These are phyloP conservation scores for Charina bottae DNA, from an alignment of 2,113 vertebrate species.

Conservation along the genomic window DNA sequence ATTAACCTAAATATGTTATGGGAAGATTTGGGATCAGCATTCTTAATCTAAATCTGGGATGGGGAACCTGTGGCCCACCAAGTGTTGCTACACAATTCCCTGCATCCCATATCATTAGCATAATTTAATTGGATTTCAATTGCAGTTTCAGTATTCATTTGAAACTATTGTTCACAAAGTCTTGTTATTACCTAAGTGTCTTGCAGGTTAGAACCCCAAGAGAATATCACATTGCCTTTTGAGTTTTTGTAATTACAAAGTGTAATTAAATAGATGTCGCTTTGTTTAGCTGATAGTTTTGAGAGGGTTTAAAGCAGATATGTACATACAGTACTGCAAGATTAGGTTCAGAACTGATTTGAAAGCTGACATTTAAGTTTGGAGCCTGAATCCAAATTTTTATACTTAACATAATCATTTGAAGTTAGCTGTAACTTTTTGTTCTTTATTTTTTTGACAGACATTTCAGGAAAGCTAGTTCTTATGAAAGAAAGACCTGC, in stretches of 20 bases:
- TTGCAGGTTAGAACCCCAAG: neutral
- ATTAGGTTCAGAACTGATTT: neutral
- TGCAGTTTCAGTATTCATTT: conserved; percentile 3
- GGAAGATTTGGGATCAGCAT: neutral
- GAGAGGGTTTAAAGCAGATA: neutral
- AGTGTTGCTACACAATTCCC: neutral
- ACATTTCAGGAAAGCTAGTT: neutral
- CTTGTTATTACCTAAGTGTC: neutral
- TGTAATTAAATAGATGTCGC: neutral
- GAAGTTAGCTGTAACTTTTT: neutral
- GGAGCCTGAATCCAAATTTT: neutral
- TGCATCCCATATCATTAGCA: neutral
- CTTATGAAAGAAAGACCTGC: neutral
- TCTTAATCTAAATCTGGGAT: neutral
- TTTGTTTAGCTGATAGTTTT: neutral
- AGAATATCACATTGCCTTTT: neutral
- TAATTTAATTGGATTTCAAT: neutral
- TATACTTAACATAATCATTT: neutral
- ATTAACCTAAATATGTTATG: neutral
- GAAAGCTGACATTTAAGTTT: neutral
- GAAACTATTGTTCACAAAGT: neutral
- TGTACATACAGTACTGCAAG: neutral
- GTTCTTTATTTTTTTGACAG: neutral
- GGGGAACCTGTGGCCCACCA: neutral
- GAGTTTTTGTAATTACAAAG: neutral